phyloP scores from a whole-genome alignment of 2,113 vertebrate species.

The Cyanocitta stelleri region DNA sequence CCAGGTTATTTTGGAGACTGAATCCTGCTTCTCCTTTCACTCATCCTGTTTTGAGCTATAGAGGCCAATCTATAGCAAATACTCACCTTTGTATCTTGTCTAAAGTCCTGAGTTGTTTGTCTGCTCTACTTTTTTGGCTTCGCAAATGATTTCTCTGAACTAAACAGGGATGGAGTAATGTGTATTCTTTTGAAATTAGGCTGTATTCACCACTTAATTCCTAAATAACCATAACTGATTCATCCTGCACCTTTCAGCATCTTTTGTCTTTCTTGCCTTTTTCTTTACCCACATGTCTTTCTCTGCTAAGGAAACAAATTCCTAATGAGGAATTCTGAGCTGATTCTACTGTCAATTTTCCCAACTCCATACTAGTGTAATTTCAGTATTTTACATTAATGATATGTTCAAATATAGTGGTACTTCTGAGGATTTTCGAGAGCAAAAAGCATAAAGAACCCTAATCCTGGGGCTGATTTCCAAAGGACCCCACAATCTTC shows the following conservation, averaged over 20 bases:
- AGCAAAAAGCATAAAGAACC: neutral
- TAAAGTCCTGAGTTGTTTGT: neutral
- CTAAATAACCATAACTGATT: neutral
- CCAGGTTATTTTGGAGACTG: neutral
- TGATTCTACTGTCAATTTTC: neutral
- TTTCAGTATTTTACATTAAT: neutral
- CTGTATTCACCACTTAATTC: neutral
- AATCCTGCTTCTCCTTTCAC: neutral
- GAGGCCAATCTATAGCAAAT: neutral
- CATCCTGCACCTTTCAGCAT: neutral
- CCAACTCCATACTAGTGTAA: neutral
- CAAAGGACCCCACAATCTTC: neutral
- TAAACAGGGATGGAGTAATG: neutral
- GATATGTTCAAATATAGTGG: neutral
- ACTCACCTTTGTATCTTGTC: neutral
- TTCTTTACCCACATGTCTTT: neutral
- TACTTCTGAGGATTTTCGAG: neutral
- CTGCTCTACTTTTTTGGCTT: neutral
- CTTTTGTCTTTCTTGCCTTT: neutral
- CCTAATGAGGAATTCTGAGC: neutral
- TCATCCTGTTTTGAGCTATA: neutral
- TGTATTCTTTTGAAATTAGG: neutral
- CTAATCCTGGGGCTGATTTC: neutral
- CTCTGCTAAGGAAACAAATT: neutral
- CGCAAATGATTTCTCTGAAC: neutral